Evolutionary conservation across 1,140 invertebrate species (phyloP).

Genomic region (Teleopsis dalmanni): DNA sequence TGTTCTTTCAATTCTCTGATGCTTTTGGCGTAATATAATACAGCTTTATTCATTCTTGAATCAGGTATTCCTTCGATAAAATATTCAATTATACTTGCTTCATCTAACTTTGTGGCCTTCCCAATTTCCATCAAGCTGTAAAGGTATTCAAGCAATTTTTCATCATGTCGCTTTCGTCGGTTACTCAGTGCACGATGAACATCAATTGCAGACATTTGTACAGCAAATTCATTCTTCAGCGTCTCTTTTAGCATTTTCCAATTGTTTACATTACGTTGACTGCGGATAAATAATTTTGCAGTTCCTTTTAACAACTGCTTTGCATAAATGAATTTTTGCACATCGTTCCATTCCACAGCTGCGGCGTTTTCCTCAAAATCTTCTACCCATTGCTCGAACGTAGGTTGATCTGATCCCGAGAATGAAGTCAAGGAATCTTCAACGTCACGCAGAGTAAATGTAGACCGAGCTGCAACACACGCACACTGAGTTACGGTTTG

Average conservation of each 20-base stretch:
- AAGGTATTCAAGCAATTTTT: constrained; percentile 4
- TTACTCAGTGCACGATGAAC: neutral
- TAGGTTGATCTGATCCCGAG: neutral
- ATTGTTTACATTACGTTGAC: neutral
- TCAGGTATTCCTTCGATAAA: constrained; percentile 5
- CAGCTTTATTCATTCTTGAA: neutral
- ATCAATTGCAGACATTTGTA: neutral
- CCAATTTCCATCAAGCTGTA: constrained; percentile 7
- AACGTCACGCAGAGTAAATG: constrained; percentile 2
- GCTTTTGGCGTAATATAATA: neutral
- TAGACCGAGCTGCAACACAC: too few species aligned
- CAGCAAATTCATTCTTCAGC: neutral
- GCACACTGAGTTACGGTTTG: too few species aligned
- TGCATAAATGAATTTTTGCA: constrained; percentile 6
- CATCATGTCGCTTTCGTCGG: neutral
- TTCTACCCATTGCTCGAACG: neutral
- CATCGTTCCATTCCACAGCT: neutral
- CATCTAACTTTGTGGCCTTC: neutral
- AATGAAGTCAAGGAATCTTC: constrained; percentile 2
- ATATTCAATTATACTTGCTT: constrained; percentile 8
- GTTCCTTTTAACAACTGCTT: constrained; percentile 7
- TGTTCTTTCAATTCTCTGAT: neutral
- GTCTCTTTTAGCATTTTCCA: neutral
- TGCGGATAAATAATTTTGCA: constrained; percentile 2
- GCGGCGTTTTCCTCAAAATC: constrained; percentile 5